Evolutionary conservation across 2,888 invertebrate species (phyloP).

Genomic region (Busseola fusca): DNA sequence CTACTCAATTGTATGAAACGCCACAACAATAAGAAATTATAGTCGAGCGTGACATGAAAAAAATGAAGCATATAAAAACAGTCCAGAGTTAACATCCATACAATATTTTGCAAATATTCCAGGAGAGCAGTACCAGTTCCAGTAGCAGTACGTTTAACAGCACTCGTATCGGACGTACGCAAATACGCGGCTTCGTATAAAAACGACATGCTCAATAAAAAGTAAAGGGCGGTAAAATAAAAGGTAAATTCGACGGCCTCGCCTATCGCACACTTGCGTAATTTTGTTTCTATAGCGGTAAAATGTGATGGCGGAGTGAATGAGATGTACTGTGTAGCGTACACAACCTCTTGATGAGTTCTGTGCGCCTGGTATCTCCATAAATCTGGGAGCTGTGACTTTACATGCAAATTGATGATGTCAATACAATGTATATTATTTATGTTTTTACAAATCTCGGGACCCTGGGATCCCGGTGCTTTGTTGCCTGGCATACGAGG

Average conservation of each 20-base stretch:
- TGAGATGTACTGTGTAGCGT: constrained; percentile 20
- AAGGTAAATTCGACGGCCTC: constrained; percentile 64
- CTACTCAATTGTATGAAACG: neutral
- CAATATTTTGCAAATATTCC: constrained; percentile 55
- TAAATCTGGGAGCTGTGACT: neutral
- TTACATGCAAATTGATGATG: neutral
- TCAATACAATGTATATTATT: neutral
- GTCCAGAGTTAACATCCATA: constrained; percentile 30
- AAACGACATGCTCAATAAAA: constrained; percentile 69
- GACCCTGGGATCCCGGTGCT: too few relatives aligned
- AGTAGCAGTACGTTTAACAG: constrained; percentile 53
- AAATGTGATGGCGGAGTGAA: constrained; percentile 55
- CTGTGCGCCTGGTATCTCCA: constrained; percentile 5
- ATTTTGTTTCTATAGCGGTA: constrained; percentile 60
- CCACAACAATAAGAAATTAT: constrained; percentile 6
- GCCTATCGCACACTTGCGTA: constrained; percentile 46
- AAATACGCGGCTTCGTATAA: constrained; percentile 60
- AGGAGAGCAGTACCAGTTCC: constrained; percentile 46
- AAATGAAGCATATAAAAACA: constrained; percentile 30
- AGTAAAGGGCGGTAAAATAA: constrained; percentile 69
- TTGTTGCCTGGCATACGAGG: too few relatives aligned
- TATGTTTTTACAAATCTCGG: too few relatives aligned
- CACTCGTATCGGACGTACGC: constrained; percentile 60
- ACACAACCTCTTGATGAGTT: constrained; percentile 21
- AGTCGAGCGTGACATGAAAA: constrained; percentile 27